Conservation (phyloP, 2,888 invertebrate species). For the Deladenus siricidicola region DNA sequence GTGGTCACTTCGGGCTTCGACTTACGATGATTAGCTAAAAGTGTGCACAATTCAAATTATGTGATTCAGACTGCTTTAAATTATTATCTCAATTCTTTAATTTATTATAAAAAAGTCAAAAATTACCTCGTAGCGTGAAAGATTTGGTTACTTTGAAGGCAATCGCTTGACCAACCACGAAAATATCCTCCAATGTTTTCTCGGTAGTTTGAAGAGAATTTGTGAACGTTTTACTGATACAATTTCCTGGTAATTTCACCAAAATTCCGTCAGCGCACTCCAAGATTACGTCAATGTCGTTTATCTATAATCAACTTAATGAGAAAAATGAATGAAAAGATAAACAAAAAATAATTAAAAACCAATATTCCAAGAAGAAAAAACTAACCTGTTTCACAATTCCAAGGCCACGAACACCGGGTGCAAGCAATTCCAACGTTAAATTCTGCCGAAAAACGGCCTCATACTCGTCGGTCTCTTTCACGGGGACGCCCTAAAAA, state of each 20-base stretch:
- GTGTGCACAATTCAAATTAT: no score
- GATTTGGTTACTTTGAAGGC: conserved; percentile 33
- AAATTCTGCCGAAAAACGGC: conserved; percentile 28
- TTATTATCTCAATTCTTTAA: no score
- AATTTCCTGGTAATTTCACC: conserved; percentile 25
- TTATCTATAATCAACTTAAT: conserved; percentile 23
- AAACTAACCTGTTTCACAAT: conserved; percentile 32
- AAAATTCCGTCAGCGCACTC: conserved; percentile 28
- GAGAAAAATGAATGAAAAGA: neutral
- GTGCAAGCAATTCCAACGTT: conserved; percentile 29
- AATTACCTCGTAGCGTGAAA: no score
- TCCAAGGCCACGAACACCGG: conserved; percentile 39
- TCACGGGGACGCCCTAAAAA: no score
- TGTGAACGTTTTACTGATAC: conserved; percentile 20
- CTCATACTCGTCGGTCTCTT: no score
- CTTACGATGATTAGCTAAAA: conserved; percentile 19
- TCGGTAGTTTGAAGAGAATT: conserved; percentile 8
- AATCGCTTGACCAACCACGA: conserved; percentile 42
- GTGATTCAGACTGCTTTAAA: no score
- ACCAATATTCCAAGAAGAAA: no score
- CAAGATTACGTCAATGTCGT: conserved; percentile 22
- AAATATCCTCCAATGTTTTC: conserved; percentile 38
- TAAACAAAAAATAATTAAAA: conserved; percentile 2
- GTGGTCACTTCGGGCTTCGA: conserved; percentile 25
- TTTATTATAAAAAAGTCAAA: no score